A percentile compares a stretch with the other conserved stretches of the same genome.
These are phyloP conservation scores for Synanthedon vespiformis DNA, from an alignment of 2,888 invertebrate genomes.

Conservation along the genomic window DNA sequence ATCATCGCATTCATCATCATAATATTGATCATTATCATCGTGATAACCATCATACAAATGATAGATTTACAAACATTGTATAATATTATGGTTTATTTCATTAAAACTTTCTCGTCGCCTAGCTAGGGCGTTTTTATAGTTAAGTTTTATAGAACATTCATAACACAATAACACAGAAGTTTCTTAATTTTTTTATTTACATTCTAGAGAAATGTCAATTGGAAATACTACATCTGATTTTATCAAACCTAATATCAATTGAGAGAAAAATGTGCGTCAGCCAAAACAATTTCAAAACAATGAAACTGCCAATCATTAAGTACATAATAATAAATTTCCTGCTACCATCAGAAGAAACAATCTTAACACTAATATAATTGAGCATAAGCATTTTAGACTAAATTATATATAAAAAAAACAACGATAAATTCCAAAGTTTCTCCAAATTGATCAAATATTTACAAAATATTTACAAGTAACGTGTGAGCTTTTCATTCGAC, in stretches of 20 bases:
- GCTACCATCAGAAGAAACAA: neutral
- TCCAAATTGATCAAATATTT: slow-evolving; percentile 48
- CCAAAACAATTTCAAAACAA: slow-evolving; percentile 2
- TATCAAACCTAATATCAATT: slow-evolving; percentile 8
- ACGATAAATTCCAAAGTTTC: slow-evolving; percentile 39
- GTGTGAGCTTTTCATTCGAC: slow-evolving; percentile 38
- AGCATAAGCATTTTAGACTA: slow-evolving; percentile 64
- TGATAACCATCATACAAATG: too few relatives aligned
- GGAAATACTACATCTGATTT: slow-evolving; percentile 8
- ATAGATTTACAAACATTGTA: too few relatives aligned
- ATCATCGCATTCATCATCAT: too few relatives aligned
- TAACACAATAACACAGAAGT: too few relatives aligned
- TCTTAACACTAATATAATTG: slow-evolving; percentile 60
- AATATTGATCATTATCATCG: too few relatives aligned
- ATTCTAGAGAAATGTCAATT: too few relatives aligned
- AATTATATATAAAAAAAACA: slow-evolving; percentile 38
- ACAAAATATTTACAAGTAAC: slow-evolving; percentile 62
- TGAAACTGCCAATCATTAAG: slow-evolving; percentile 19
- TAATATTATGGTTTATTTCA: too few relatives aligned
- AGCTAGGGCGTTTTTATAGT: too few relatives aligned
- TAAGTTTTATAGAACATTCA: too few relatives aligned
- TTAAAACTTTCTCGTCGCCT: too few relatives aligned
- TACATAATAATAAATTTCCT: slow-evolving; percentile 12
- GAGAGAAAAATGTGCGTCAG: slow-evolving; percentile 13
- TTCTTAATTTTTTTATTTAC: too few relatives aligned